Percentiles rank a stretch among this genome's conserved stretches.
These are phyloP conservation scores for Chrysaora quinquecirrha DNA, from an alignment of 30 jellyfish, hydroid and myxozoan species.

Conservation along the genomic window DNA sequence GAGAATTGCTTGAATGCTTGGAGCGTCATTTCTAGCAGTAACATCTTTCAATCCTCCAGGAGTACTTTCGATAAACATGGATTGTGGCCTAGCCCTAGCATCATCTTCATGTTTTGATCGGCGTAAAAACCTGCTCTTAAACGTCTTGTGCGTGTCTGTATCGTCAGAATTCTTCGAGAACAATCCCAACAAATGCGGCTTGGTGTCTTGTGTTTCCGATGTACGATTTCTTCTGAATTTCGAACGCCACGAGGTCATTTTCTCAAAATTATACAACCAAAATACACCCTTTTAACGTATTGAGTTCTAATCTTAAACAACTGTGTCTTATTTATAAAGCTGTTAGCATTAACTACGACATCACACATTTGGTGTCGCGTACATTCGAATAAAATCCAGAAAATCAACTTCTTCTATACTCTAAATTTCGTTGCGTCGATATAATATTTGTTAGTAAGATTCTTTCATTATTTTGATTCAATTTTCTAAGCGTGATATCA, in stretches of 20 bases:
- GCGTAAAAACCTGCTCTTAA: conserved; percentile 52
- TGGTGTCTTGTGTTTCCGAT: conserved; percentile 54
- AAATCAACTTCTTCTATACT: no score
- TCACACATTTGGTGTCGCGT: neutral
- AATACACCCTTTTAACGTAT: neutral
- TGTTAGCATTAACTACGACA: neutral
- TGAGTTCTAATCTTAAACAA: neutral
- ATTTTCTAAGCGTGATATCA: neutral
- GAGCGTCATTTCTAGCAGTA: neutral
- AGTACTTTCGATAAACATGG: conserved; percentile 27
- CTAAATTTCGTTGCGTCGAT: neutral
- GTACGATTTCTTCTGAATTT: conserved; percentile 54
- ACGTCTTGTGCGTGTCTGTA: conserved; percentile 27
- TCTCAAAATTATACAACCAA: neutral
- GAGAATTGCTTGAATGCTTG: conserved; percentile 38
- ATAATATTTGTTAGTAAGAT: neutral
- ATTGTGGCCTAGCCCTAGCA: conserved; percentile 42
- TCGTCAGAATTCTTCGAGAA: conserved; percentile 33
- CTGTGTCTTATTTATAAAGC: neutral
- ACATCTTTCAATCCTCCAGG: neutral
- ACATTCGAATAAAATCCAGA: no score
- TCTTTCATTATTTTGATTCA: neutral
- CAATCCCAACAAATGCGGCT: neutral
- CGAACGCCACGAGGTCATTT: conserved; percentile 68
- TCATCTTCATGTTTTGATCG: conserved; percentile 53